Percentiles rank a stretch among this genome's conserved stretches.
Evolutionary conservation across 2,113 vertebrate genomes (phyloP).

Genomic region (Oncorhynchus gorbuscha): DNA sequence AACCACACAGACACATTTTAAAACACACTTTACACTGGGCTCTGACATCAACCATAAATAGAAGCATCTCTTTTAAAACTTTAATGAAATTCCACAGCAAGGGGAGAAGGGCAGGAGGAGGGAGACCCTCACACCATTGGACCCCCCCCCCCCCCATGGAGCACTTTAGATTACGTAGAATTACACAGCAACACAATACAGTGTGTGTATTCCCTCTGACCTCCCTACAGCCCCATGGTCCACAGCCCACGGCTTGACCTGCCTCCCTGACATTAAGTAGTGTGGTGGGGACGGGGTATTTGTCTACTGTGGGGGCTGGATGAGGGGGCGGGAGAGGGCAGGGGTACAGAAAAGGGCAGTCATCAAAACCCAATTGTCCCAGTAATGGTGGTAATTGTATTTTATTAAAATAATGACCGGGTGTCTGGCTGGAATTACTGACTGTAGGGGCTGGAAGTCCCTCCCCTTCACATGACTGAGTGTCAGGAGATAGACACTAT

Average conservation of each 20-base stretch:
- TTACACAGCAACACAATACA: constrained; percentile 34
- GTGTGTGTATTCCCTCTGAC: constrained; percentile 37
- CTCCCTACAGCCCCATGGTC: background rate
- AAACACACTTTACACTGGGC: constrained; percentile 83
- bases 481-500: constrained; percentile 33
- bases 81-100: constrained; percentile 75
- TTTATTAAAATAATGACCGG: constrained; percentile 91
- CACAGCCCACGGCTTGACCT: constrained; percentile 35
- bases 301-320: background rate
- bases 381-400: constrained; percentile 78
- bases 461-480: constrained; percentile 13
- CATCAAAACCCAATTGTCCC: constrained; percentile 84
- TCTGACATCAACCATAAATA: constrained; percentile 84
- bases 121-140: constrained; percentile 1
- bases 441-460: background rate
- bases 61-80: constrained; percentile 70
- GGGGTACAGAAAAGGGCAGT: constrained; percentile 63
- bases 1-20: constrained; percentile 86
- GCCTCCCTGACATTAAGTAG: constrained; percentile 48
- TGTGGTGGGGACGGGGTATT: constrained; percentile 30
- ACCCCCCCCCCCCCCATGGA: constrained; percentile 1
- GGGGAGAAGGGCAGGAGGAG: no score
- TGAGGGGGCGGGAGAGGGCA: constrained; percentile 38
- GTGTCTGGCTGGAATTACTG: constrained; percentile 42
- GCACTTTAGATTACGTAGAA: constrained; percentile 20